Percentiles rank a stretch among this genome's conserved stretches.
These are phyloP conservation scores for Metacarcinus magister DNA, from an alignment of 2,888 invertebrate genomes.

Conservation along the genomic window DNA sequence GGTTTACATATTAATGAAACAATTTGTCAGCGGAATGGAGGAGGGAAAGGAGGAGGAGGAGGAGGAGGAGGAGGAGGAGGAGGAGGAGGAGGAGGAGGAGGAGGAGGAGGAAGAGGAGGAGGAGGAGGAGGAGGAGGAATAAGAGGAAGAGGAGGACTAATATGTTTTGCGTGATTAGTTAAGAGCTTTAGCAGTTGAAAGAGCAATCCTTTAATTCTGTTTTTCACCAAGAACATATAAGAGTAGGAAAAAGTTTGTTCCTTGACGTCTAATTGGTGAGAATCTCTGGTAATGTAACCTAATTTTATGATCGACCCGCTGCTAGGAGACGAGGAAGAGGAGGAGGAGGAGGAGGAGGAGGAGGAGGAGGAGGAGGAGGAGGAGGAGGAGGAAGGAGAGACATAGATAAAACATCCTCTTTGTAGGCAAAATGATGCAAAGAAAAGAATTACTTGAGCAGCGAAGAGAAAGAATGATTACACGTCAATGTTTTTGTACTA, in stretches of 20 bases:
- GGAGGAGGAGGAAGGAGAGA: background rate
- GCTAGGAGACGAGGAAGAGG: no score
- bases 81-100: background rate
- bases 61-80: slow-evolving; percentile 20
- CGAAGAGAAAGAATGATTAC: background rate
- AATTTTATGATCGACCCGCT: background rate
- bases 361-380: background rate
- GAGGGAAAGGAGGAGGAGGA: background rate
- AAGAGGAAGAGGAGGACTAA: no score
- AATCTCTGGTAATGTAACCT: background rate
- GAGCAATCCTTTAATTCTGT: no score
- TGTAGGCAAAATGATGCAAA: background rate
- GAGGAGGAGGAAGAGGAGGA: background rate
- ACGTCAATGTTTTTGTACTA: no score
- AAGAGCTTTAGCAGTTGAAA: no score
- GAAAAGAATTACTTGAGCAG: background rate
- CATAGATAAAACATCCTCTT: background rate
- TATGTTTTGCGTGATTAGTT: no score
- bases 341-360: background rate
- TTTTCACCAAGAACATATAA: no score
- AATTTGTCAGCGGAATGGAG: slow-evolving; percentile 8
- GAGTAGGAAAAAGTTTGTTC: no score
- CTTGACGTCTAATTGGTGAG: background rate
- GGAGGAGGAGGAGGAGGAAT: background rate
- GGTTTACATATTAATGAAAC: slow-evolving; percentile 5